These are phyloP conservation scores for Verasper variegatus DNA, from an alignment of 2,113 vertebrate genomes.

Conservation along the genomic window DNA sequence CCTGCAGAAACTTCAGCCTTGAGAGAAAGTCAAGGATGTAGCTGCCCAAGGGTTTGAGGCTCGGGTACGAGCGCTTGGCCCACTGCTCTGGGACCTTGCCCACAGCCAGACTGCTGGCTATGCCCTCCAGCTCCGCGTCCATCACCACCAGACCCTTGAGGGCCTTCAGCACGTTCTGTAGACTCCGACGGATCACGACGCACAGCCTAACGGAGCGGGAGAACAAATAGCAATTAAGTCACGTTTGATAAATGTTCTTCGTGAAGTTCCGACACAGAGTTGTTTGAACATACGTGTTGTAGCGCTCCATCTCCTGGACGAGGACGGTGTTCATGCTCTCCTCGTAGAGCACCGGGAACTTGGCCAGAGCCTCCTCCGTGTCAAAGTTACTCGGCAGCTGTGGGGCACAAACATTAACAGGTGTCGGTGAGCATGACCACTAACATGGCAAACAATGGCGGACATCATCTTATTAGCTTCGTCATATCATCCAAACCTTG, in stretches of 20 bases:
- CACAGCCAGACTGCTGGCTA: conserved; percentile 88
- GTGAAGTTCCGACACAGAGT: not conserved
- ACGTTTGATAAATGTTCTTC: not conserved
- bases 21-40: conserved; percentile 91
- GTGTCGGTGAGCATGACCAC: not conserved
- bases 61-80: conserved; percentile 93
- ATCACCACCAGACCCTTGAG: conserved; percentile 96
- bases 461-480: too few relatives aligned
- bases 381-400: conserved; percentile 93
- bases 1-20: conserved; percentile 91
- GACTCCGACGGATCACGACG: conserved; percentile 84
- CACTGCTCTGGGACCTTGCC: conserved; percentile 95
- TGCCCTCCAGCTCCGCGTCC: conserved; percentile 92
- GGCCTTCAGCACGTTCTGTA: conserved; percentile 91
- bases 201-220: conserved; percentile 83
- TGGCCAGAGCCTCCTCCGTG: conserved; percentile 86
- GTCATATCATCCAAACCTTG: conserved; percentile 81
- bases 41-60: conserved; percentile 94
- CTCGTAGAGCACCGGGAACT: conserved; percentile 91
- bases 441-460: not conserved
- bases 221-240: not conserved
- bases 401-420: not conserved
- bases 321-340: conserved; percentile 99
- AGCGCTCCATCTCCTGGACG: conserved; percentile 97
- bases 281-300: conserved; percentile 87